Base-by-base conservation (phyloP, 2,888 invertebrate species). In the Agriopis aurantiaria region DNA sequence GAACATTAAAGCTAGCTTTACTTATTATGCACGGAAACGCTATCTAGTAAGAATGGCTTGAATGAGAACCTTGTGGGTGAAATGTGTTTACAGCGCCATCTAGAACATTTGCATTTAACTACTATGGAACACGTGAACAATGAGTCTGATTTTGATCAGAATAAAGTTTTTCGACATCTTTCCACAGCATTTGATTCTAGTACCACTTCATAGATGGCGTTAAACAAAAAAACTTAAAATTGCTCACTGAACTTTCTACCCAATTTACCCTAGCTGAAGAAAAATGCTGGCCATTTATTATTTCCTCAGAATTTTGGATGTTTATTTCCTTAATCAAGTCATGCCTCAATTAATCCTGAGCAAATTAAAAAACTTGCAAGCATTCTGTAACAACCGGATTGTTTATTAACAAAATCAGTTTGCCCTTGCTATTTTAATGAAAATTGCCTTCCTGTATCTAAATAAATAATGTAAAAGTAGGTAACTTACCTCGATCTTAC, bases 241-340 rank as follows among this genome's bases (percentile, higher is more conserved):
- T 56, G 10, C 10, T 10, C 12, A 4, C 12, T 9, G 2, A 23
- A 23, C 17, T 23, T 23, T 23, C 33, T 33, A 33, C 23, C 14
- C 9, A 55, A 55, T 55, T 40, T 56, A 43, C 14, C 11, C 14
- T 12, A 14, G 41, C 56, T 1, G 43, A 56, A 43, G 55, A 55
- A 56, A 43, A 43, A 41, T 43, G 5, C 41, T 14, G 43, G 43
- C 43, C 14, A 56, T 56, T 56, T 41, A 56, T 43, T 56, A 56
- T 56, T 33, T 33, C 33, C 33, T 56, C 41, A n/a, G 4, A 33
- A 33, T 3, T 33, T 3, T 33, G 3, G 33, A 33, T 10, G 43
- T 56, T 56, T 56, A 56, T 56, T 41, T 41, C n/a, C 43, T 14
- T 56, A 9, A 43, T 56, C 41, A 43, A 56, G 56, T 33, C 33